phyloP scores from a whole-genome alignment of 2,797 vertebrate genomes.

The Eulemur mongoz region DNA sequence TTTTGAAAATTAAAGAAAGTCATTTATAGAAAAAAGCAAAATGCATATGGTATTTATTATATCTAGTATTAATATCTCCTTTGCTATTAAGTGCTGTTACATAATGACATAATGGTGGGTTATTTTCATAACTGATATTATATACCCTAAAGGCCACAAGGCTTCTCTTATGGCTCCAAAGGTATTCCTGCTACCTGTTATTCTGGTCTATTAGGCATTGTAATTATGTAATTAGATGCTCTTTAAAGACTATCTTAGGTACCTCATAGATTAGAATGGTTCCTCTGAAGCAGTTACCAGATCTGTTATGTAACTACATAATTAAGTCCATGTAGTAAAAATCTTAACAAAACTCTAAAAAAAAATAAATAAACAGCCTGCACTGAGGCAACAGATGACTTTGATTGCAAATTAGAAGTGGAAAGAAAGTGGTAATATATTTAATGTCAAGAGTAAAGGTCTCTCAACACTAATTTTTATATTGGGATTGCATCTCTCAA shows the following conservation, averaged over 20 bases:
- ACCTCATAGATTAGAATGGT: slow-evolving; percentile 78
- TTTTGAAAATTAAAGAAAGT: slow-evolving; percentile 40
- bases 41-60: slow-evolving; percentile 55
- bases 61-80: slow-evolving; percentile 62
- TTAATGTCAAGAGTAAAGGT: not conserved
- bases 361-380: slow-evolving; percentile 69
- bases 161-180: slow-evolving; percentile 71
- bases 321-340: slow-evolving; percentile 80
- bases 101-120: slow-evolving; percentile 67
- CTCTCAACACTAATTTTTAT: not conserved
- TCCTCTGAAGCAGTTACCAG: slow-evolving; percentile 80
- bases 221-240: slow-evolving; percentile 80
- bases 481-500: not conserved
- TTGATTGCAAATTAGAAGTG: slow-evolving; percentile 60
- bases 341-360: slow-evolving; percentile 73
- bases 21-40: slow-evolving; percentile 18
- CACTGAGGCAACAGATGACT: slow-evolving; percentile 55
- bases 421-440: slow-evolving; percentile 7
- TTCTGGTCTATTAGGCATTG: slow-evolving; percentile 77
- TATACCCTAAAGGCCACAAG: slow-evolving; percentile 62
- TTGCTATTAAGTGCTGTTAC: slow-evolving; percentile 58
- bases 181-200: slow-evolving; percentile 71
- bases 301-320: slow-evolving; percentile 78
- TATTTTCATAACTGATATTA: slow-evolving; percentile 77
- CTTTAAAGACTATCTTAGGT: slow-evolving; percentile 80